Percentiles rank a stretch among this genome's conserved stretches.
phyloP scores from a whole-genome alignment of 2,113 vertebrate species.

The Lasiurus cinereus region DNA sequence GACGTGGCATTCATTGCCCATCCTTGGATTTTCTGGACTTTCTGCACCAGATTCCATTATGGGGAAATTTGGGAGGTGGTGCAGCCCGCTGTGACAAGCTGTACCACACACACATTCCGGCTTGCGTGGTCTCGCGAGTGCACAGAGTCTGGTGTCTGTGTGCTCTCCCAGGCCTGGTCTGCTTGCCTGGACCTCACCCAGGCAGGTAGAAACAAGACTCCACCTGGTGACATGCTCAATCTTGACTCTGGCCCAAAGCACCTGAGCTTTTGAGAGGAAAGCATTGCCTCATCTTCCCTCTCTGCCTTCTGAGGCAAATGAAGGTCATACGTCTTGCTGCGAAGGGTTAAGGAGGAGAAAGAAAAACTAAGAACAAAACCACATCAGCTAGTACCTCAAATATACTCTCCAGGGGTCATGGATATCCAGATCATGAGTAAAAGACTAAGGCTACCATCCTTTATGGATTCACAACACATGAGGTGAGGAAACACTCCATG shows the following conservation, averaged over 20 bases:
- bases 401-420: background rate
- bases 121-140: background rate
- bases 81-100: background rate
- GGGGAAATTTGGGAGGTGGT: background rate
- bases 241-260: background rate
- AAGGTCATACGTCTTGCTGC: background rate
- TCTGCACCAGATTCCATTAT: background rate
- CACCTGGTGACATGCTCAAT: background rate
- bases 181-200: background rate
- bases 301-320: background rate
- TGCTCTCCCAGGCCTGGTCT: background rate
- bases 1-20: background rate
- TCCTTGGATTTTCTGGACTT: background rate
- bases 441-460: background rate
- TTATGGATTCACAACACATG: background rate
- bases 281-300: background rate
- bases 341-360: background rate
- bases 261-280: background rate
- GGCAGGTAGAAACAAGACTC: background rate
- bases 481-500: background rate
- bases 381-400: background rate
- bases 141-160: background rate
- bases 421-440: background rate
- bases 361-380: background rate
- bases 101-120: rapidly evolving